phyloP scores from a whole-genome alignment of 2,113 vertebrate genomes.

The Empidonax alnorum region DNA sequence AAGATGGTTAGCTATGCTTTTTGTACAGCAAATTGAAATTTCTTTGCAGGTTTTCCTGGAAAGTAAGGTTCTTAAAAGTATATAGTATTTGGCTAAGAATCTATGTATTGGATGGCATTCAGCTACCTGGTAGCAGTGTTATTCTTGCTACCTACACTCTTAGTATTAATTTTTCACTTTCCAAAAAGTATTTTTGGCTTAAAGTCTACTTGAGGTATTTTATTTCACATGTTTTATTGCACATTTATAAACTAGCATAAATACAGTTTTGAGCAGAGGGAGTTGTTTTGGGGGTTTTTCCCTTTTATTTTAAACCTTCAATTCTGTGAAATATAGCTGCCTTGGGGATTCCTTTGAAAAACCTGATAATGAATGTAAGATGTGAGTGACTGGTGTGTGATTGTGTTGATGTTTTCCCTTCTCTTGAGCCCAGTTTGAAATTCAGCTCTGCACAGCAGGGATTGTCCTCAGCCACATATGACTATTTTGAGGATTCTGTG shows the following conservation, averaged over 20 bases:
- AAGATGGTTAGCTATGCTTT: background rate
- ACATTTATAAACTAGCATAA: constrained; percentile 55
- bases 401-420: constrained; percentile 57
- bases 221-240: constrained; percentile 25
- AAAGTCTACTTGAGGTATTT: constrained; percentile 7
- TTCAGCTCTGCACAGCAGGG: constrained; percentile 55
- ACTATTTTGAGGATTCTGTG: constrained; percentile 53
- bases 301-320: constrained; percentile 63
- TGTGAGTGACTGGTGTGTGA: constrained; percentile 54
- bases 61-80: background rate
- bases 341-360: constrained; percentile 74
- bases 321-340: constrained; percentile 54
- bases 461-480: constrained; percentile 20
- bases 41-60: background rate
- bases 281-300: background rate
- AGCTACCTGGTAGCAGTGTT: background rate
- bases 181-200: background rate
- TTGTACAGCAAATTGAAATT: background rate
- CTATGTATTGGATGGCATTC: background rate
- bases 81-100: background rate
- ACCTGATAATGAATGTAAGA: constrained; percentile 70
- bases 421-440: constrained; percentile 60
- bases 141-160: constrained; percentile 1
- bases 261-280: constrained; percentile 27
- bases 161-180: background rate